Base-by-base conservation (phyloP, 2,797 vertebrate species). In the Hyperoplus lanceolatus region DNA sequence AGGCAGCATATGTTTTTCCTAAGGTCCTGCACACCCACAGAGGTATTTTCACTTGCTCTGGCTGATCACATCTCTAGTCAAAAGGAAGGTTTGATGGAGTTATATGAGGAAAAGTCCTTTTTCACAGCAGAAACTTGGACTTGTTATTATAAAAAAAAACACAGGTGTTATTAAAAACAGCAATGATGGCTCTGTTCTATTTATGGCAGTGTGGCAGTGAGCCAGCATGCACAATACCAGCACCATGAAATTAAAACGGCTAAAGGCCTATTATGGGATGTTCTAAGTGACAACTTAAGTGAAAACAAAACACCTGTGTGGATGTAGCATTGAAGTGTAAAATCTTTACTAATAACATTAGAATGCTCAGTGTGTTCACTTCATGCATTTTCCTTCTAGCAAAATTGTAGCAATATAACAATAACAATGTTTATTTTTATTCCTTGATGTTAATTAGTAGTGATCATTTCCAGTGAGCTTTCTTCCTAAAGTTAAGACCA, bases 1-100 rank as follows among this genome's bases (percentile, higher is more conserved):
- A 60, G 5, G 21, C 29, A 29, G 29, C 29, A 4, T 16, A 1
- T 5, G 46, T 15, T 48, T 38, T 29, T 4, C 2, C 3, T 8
- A 16, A 63, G 8, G 16, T 4, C 21, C n/a, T 73, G 3, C 50
- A 55, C 29, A 18, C 2, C 12, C 38, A 58, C 3, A 0, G n/a
- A 55, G 13, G 10, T 65, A 36, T 68, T 79, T 61, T 54, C 4
- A 59, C 53, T 46, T 21, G 43, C 36, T 45, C 41, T 70, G 41
- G n/a, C 16, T 0, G 36, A 72, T 55, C 36, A 42, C 13, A 62
- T 38, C 4, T 49, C 9, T 4, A 43, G 13, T 51, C 50, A 21
- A 50, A 15, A 29, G 6, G 18, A n/a, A 12, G 29, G 56, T 18
- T 13, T 6, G 7, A 7, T 54, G 53, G 6, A 48, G 16, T 29